These are phyloP conservation scores for Cephus rjabovi DNA, from an alignment of 2,888 invertebrate genomes.

Conservation along the genomic window DNA sequence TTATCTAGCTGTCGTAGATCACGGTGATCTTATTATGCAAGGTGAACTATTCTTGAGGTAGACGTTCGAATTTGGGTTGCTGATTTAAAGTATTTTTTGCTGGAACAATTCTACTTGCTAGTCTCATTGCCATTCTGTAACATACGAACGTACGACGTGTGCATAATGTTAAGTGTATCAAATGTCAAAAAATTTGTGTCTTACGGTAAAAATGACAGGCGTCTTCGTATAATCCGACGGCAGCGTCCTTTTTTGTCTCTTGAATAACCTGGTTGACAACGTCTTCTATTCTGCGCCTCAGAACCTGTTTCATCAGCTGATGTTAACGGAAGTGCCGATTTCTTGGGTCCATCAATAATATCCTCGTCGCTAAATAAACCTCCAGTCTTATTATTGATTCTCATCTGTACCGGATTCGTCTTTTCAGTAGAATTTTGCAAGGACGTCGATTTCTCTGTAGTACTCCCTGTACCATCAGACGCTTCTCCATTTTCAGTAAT, in stretches of 20 bases:
- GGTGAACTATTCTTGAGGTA: neutral
- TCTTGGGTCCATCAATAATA: neutral
- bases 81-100: neutral
- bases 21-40: neutral
- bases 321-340: neutral
- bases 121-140: slow-evolving; percentile 38
- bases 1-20: neutral
- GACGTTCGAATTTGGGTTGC: neutral
- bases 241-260: slow-evolving; percentile 59
- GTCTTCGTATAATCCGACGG: slow-evolving; percentile 47
- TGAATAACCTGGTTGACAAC: slow-evolving; percentile 52
- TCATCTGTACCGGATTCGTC: neutral
- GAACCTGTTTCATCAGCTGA: neutral
- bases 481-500: neutral
- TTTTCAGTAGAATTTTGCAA: neutral
- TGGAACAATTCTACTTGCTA: slow-evolving; percentile 17
- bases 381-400: slow-evolving; percentile 15
- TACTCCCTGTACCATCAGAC: neutral
- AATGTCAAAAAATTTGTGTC: slow-evolving; percentile 13
- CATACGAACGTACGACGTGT: neutral
- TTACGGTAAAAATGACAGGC: slow-evolving; percentile 54
- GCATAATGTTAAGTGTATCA: neutral
- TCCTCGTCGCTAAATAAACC: slow-evolving; percentile 8
- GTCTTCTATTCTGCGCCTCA: neutral
- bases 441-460: neutral